These are phyloP conservation scores for Caenorhabditis macrosperma DNA, from an alignment of 2,888 invertebrate genomes.

Conservation along the genomic window DNA sequence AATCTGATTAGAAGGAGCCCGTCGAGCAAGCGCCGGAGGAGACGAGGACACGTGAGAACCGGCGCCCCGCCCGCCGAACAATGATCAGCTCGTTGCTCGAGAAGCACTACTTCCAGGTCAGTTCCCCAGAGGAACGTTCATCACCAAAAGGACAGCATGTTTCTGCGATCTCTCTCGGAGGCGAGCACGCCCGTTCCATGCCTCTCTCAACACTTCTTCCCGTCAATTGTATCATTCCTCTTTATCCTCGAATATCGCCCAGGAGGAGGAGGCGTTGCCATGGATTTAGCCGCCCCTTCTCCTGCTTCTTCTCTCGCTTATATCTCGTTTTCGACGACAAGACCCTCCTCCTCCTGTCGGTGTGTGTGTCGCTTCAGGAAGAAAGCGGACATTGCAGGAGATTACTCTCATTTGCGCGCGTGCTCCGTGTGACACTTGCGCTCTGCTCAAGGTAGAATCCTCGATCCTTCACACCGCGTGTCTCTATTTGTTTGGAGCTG, in stretches of 20 bases:
- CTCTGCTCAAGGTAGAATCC: no score
- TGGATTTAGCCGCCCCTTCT: slow-evolving; percentile 44
- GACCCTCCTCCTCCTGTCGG: slow-evolving; percentile 1
- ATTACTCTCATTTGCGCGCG: neutral
- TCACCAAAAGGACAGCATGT: slow-evolving; percentile 45
- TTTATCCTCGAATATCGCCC: neutral
- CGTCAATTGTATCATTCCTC: neutral
- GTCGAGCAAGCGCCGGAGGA: slow-evolving; percentile 1
- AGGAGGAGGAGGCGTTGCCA: slow-evolving; percentile 34
- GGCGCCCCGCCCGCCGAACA: slow-evolving; percentile 1
- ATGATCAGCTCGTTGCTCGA: slow-evolving; percentile 56
- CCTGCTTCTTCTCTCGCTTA: no score
- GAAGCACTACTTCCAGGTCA: slow-evolving; percentile 59
- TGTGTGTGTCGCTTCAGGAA: neutral
- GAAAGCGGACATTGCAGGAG: neutral
- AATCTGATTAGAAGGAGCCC: slow-evolving; percentile 53
- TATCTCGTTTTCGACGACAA: slow-evolving; percentile 7
- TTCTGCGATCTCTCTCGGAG: neutral
- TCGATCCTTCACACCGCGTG: neutral
- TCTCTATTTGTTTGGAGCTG: neutral
- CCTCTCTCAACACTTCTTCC: neutral
- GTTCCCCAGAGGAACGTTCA: slow-evolving; percentile 56
- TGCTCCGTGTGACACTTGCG: neutral
- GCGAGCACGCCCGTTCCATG: neutral
- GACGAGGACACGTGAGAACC: slow-evolving; percentile 42